Base-by-base conservation (phyloP, 2,797 vertebrate species). In the Enteromius trimaculatus region DNA sequence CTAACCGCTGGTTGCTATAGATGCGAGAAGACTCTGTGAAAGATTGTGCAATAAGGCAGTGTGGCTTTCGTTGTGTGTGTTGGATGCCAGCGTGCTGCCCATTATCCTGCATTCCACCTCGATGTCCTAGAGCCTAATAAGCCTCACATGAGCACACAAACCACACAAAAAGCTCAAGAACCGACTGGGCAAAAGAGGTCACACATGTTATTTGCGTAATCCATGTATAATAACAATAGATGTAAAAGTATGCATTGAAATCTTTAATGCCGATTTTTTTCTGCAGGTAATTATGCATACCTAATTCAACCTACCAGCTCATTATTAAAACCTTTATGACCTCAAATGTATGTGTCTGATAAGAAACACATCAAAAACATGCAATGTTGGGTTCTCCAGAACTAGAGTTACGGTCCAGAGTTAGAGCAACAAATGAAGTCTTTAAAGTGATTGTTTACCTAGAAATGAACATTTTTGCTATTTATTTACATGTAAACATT, bases 111-210 rank as follows among this genome's bases (percentile, higher is more conserved):
- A 94, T 94, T 93, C 90, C 91, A 90, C 60, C 75, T 72, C 88
- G 79, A 76, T 85, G 83, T 90, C 88, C 84, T 82, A 26, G 76
- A 75, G 81, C 74, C 53, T 92, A 93, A 95, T 92, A 85, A 88
- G 89, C 88, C 89, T 95, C 94, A 93, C 93, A 94, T 95, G 94
- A 89, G 84, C 86, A 79, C 87, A 83, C 88, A 90, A 85, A 85
- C 86, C n/a, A n/a, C n/a, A n/a, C n/a, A n/a, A n/a, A n/a, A 60
- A 65, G 8, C 58, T 85, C 14, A 8, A 77, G 49, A 64, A 68
- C 29, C 53, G 16, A 42, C 10, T 19, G 14, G 70, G 14, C 60
- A 68, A 9, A 81, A n/a, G 9, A 75, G 42, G 44, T 76, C 80
- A 62, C 11, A 58, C 8, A 29, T 77, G 21, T 42, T 85, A 39